Base-by-base conservation (phyloP, 2,113 vertebrate species). In the Phaethon lepturus region DNA sequence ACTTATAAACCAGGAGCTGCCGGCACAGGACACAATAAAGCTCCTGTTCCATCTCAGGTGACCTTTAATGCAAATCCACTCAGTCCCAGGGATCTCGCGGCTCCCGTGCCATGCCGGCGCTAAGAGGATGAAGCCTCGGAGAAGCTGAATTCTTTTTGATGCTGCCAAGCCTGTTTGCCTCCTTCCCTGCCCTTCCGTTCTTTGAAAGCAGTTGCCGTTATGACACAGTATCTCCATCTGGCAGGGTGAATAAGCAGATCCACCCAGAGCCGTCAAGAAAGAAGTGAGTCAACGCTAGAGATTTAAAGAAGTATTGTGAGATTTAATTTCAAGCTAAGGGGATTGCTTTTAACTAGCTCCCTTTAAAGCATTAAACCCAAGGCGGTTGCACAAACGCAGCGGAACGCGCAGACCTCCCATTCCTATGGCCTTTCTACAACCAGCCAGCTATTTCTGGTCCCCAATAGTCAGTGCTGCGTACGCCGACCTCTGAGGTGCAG, bases 211-310 rank as follows among this genome's bases (percentile, higher is more conserved):
- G 80, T 91, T 95, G 95, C 95, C 9, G 79, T 92, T 91, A 91
- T 95, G 96, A 97, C 96, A 97, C 83, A 93, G 64, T 94, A 95
- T 96, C 95, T 98, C 97, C 97, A 98, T 97, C 97, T 98, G 97
- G 94, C 95, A 97, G 96, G 87, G 94, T 93, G 97, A 97, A 97
- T 91, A 98, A 94, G 95, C 96, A 96, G 93, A 96, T 95, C 93
- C 93, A 97, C 90, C 91, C 95, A 92, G 91, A 97, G 86, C 85
- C 90, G 87, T 96, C 71, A 92, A 64, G 96, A 92, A 88, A 83
- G 63, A 66, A 92, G 87, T 92, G 90, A 98, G 87, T 95, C 95
- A 97, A 75, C 12, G 53, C 22, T 50, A 42, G 87, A 75, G 97
- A 95, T 95, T 97, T 95, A 95, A 97, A 93, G 95, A 88, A 97